A percentile compares a stretch with the other conserved stretches of the same genome.
Evolutionary conservation across 1,140 invertebrate genomes (phyloP).

Genomic region (Ptiloglossa arizonensis): DNA sequence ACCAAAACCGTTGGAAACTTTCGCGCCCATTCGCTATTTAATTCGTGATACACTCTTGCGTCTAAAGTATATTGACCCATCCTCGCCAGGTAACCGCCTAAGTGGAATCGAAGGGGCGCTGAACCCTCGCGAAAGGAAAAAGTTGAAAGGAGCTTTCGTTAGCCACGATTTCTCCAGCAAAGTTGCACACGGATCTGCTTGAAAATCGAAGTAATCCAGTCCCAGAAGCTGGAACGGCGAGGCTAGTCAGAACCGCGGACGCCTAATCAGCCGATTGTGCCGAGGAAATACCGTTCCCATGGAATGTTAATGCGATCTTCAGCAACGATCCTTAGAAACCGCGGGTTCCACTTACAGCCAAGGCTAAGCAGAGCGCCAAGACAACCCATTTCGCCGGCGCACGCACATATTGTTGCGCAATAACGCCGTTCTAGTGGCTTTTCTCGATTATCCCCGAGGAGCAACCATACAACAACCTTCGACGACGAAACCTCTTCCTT

Average conservation of each 20-base stretch:
- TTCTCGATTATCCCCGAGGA: slow-evolving; percentile 53
- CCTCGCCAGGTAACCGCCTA: too few relatives aligned
- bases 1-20: too few relatives aligned
- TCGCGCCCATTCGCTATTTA: too few relatives aligned
- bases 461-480: slow-evolving; percentile 16
- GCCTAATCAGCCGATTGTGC: slow-evolving; percentile 64
- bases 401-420: slow-evolving; percentile 73
- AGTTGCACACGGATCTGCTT: slow-evolving; percentile 23
- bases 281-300: slow-evolving; percentile 76
- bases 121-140: too few relatives aligned
- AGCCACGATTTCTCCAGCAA: slow-evolving; percentile 29
- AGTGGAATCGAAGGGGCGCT: too few relatives aligned
- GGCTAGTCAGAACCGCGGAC: slow-evolving; percentile 42
- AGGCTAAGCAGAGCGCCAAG: slow-evolving; percentile 36
- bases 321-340: slow-evolving; percentile 49
- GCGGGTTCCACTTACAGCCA: slow-evolving; percentile 37
- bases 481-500: background rate
- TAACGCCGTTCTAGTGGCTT: slow-evolving; percentile 37
- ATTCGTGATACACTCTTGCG: too few relatives aligned
- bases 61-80: too few relatives aligned
- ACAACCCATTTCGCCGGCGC: slow-evolving; percentile 57
- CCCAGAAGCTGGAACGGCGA: slow-evolving; percentile 40
- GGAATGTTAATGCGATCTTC: slow-evolving; percentile 76
- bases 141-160: background rate
- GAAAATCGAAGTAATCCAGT: slow-evolving; percentile 57